A percentile compares a stretch with the other conserved stretches of the same genome.
phyloP scores from a whole-genome alignment of 2,113 vertebrate species.

The Oriolus oriolus region DNA sequence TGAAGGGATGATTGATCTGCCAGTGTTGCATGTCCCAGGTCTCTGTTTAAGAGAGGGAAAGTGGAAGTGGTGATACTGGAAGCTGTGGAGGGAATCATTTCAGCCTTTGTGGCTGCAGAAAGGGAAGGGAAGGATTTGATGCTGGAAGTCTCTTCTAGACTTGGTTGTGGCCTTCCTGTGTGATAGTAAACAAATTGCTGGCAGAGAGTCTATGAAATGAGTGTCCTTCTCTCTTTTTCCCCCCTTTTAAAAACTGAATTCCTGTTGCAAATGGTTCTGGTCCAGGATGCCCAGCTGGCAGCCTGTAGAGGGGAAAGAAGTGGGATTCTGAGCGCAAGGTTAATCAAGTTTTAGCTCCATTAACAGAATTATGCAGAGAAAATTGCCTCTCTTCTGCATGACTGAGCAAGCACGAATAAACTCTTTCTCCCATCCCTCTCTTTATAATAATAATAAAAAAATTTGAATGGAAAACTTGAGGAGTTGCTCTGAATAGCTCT shows the following conservation, averaged over 20 bases:
- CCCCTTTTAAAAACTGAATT: neutral
- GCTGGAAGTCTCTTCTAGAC: neutral
- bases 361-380: neutral
- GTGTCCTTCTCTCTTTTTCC: neutral
- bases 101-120: neutral
- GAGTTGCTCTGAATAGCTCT: constrained; percentile 63
- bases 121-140: neutral
- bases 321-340: neutral
- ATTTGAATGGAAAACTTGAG: constrained; percentile 64
- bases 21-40: neutral
- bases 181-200: neutral
- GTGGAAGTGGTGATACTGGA: neutral
- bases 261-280: neutral
- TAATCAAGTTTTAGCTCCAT: neutral
- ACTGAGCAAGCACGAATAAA: constrained; percentile 13
- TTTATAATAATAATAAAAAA: constrained; percentile 14
- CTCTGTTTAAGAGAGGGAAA: neutral
- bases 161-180: neutral
- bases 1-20: neutral
- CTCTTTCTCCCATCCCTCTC: neutral
- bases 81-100: neutral
- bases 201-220: neutral
- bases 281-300: neutral
- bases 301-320: neutral
- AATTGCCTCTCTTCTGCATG: neutral